These are phyloP conservation scores for Hippocampus barbouri DNA, from an alignment of 2,113 vertebrate genomes.

Conservation along the genomic window DNA sequence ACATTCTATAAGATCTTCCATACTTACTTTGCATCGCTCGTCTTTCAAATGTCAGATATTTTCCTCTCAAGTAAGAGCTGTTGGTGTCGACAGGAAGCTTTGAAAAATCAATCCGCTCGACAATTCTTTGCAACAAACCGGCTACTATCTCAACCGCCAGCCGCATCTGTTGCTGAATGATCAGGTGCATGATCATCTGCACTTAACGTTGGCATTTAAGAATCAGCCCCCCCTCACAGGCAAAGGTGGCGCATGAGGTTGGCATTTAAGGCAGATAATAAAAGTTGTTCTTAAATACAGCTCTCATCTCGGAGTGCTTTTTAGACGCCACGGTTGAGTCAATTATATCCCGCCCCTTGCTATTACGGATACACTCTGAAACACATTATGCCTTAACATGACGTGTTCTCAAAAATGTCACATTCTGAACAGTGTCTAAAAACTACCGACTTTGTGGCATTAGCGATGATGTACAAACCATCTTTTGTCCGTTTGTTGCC, in stretches of 20 bases:
- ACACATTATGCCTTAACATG: slow-evolving; percentile 46
- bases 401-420: slow-evolving; percentile 62
- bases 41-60: slow-evolving; percentile 22
- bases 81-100: slow-evolving; percentile 46
- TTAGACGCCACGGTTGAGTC: slow-evolving; percentile 66
- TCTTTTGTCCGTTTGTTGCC: slow-evolving; percentile 35
- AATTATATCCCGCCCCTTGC: slow-evolving; percentile 70
- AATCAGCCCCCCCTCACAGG: slow-evolving; percentile 51
- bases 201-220: slow-evolving; percentile 76
- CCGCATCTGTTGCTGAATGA: slow-evolving; percentile 43
- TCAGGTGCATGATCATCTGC: slow-evolving; percentile 59
- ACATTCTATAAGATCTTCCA: slow-evolving; percentile 1
- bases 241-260: slow-evolving; percentile 50
- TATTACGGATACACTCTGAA: slow-evolving; percentile 58
- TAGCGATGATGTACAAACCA: slow-evolving; percentile 19
- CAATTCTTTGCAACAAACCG: slow-evolving; percentile 19
- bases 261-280: slow-evolving; percentile 73
- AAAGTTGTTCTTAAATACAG: slow-evolving; percentile 66
- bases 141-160: slow-evolving; percentile 48
- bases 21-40: neutral
- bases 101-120: slow-evolving; percentile 58
- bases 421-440: slow-evolving; percentile 50
- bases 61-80: slow-evolving; percentile 41
- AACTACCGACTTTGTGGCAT: slow-evolving; percentile 34
- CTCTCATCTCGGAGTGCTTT: slow-evolving; percentile 72